Evolutionary conservation across 2,113 vertebrate species (phyloP), one percentile per base, ranked within the genome.

Genomic region (Gasterosteus aculeatus): DNA sequence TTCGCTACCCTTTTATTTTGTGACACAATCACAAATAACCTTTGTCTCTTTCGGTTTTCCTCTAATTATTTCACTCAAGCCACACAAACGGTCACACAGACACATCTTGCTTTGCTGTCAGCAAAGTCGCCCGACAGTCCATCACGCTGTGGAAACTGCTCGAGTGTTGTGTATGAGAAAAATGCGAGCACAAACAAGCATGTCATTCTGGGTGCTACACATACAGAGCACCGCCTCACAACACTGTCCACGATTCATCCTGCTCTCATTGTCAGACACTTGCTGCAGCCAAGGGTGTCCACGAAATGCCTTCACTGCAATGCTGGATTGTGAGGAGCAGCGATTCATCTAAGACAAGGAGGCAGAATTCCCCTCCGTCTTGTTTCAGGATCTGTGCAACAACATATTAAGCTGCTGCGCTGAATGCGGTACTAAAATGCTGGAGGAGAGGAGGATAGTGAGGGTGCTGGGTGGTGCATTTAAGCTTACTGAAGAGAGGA

Each of bases 71-170:
- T 75, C 77, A 66, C 67, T 38, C 61, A 80, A 81, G 77, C 77
- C 75, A 81, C 77, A 69, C 74, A 69, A 74, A 82, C 78, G 80
- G 57, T 64, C 71, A 58, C 61, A 72, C 69, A 47, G 54, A 63
- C 74, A 47, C 49, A 76, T 69, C 9, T 69, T 72, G 65, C 87
- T 64, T 73, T 81, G 86, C 89, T 91, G 89, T 88, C 91, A 91
- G 90, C 85, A 87, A 67, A 89, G 79, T 90, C 87, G 78, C 85
- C 81, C 84, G 91, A 93, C 89, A 88, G 87, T 83, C 87, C 88
- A 90, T 88, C 88, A 83, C 83, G 61, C 82, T 83, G 87, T 88
- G 82, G 85, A 84, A 87, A 82, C 85, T 85, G 78, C 83, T 85
- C 82, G 75, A 90, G 89, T 91, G 90, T 87, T 90, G 82, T 87